phyloP scores from a whole-genome alignment of 2,113 vertebrate genomes.

The Ailuropoda melanoleuca region DNA sequence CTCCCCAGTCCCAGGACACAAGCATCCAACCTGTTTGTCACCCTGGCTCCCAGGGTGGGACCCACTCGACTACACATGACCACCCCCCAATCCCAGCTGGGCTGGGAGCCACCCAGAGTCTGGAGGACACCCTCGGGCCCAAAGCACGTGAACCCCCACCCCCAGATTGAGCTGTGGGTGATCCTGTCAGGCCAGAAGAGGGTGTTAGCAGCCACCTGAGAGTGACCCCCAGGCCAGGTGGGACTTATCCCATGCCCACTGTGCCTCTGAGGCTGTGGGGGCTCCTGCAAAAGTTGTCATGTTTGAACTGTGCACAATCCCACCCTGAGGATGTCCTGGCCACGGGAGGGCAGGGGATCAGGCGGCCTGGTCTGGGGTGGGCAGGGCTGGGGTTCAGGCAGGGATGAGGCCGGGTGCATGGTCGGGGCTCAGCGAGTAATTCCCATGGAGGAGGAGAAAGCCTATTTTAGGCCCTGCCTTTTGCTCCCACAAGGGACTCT shows the following conservation, averaged over 20 bases:
- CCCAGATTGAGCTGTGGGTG: not conserved
- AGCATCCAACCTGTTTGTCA: fast-evolving
- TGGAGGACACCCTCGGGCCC: not conserved
- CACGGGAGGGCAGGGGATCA: not conserved
- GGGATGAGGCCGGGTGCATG: fast-evolving
- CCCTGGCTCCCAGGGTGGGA: not conserved
- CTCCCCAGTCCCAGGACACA: not conserved
- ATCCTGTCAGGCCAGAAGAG: not conserved
- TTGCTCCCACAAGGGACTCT: not conserved
- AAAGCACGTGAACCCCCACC: not conserved
- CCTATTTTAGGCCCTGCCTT: not conserved
- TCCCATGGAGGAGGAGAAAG: not conserved
- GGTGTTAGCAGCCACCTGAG: not conserved
- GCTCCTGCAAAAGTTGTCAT: too few relatives aligned
- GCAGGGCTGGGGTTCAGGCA: fast-evolving
- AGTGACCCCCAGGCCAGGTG: not conserved
- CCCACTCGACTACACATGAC: fast-evolving
- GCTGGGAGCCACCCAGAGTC: not conserved
- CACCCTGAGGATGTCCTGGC: fast-evolving
- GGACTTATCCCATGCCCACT: not conserved
- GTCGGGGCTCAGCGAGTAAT: fast-evolving
- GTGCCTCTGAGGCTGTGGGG: fast-evolving
- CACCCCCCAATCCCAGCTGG: not conserved
- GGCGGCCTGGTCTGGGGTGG: not conserved
- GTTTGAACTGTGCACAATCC: too few relatives aligned